Percentiles rank a stretch among this genome's conserved stretches.
phyloP scores from a whole-genome alignment of 2,113 vertebrate genomes.

The Pandion haliaetus region DNA sequence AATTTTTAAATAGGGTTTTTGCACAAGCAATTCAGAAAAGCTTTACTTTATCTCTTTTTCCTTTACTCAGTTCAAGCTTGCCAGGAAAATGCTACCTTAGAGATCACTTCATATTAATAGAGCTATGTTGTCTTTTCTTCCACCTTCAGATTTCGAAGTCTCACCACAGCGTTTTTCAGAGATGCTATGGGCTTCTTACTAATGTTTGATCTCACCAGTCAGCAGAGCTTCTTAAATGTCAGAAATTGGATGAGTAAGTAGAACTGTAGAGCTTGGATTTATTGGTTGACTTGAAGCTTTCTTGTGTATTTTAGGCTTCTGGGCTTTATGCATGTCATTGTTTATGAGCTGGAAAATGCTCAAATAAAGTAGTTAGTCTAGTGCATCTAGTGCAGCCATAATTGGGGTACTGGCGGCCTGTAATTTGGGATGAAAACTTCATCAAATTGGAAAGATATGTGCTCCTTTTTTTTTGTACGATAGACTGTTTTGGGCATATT shows the following conservation, averaged over 20 bases:
- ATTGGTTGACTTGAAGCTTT: not conserved
- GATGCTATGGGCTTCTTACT: slow-evolving; percentile 97
- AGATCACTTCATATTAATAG: not conserved
- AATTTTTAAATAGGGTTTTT: not conserved
- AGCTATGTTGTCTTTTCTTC: not conserved
- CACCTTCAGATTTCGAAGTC: slow-evolving; percentile 81
- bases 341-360: not conserved
- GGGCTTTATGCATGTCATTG: not conserved
- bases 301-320: not conserved
- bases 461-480: not conserved
- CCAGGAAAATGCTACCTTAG: not conserved
- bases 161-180: slow-evolving; percentile 94
- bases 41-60: not conserved
- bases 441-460: not conserved
- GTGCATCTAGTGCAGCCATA: not conserved
- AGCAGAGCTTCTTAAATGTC: slow-evolving; percentile 96
- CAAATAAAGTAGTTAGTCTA: not conserved
- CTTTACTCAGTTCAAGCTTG: not conserved
- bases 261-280: not conserved
- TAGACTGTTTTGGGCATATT: not conserved
- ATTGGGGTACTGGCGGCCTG: not conserved
- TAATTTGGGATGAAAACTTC: not conserved
- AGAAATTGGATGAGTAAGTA: slow-evolving; percentile 97
- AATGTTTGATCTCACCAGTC: slow-evolving; percentile 96
- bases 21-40: not conserved